Evolutionary conservation across 2,797 vertebrate genomes (phyloP), one percentile per base, ranked within the genome.

Genomic region (Parambassis ranga): DNA sequence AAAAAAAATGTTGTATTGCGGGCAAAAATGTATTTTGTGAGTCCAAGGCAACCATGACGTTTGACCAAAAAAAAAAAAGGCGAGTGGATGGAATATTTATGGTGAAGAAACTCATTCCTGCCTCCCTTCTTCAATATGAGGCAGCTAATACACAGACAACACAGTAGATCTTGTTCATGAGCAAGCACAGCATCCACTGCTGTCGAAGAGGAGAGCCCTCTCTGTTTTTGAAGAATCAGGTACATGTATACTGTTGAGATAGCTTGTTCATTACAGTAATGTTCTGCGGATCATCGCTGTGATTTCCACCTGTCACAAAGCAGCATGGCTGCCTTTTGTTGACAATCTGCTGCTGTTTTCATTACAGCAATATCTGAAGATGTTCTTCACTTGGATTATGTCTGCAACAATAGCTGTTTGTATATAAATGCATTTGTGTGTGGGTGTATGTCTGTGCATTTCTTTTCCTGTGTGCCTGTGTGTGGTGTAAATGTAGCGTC

Each of bases 291-390:
- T 61, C 38, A 38, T 62, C 37, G 24, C 18, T 51, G 37, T 19
- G 53, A 16, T 36, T 57, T 39, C 36, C 31, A 47, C 33, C 8
- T 24, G 20, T 15, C 38, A 51, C 48, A 53, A 58, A 58, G 49
- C 30, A 43, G 38, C 19, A 32, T 3, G 1, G 44, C 42, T 28
- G 42, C 27, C 22, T 28, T 62, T 50, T 60, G 43, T 63, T 37
- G 50, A 72, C 58, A 58, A 51, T 51, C 44, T 24, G 23, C 55
- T 73, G 13, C 32, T 64, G 49, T 69, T 77, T 63, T 64, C 46
- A 74, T 60, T 39, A 19, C 30, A 51, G 41, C 42, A 31, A 24
- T 1, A 58, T 35, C 18, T 50, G 14, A 55, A 65, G 43, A 52
- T 76, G 33, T 35, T 74, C 57, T 53, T 57, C 36, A 38, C 57